phyloP scores from a whole-genome alignment of 2,888 invertebrate species.

The Nemoura dubitans region DNA sequence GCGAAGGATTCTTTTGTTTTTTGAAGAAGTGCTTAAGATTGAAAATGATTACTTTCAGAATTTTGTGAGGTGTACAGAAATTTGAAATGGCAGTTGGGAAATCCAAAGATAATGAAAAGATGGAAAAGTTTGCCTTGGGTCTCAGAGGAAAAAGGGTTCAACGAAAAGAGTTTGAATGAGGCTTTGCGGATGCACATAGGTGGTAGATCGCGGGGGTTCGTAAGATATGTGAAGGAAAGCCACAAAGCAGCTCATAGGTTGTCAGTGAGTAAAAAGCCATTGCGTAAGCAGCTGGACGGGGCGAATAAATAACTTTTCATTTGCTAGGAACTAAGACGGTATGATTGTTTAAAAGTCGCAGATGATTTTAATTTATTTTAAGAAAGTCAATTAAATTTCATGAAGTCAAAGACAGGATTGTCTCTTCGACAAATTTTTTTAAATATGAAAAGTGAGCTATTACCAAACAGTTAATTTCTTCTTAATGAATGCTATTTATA shows the following conservation, averaged over 20 bases:
- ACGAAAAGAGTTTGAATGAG: not conserved
- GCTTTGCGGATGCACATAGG: slow-evolving; percentile 15
- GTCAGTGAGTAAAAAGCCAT: not conserved
- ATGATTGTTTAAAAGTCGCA: too few relatives aligned
- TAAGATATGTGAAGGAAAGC: not conserved
- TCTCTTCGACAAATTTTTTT: too few relatives aligned
- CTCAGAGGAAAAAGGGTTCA: not conserved
- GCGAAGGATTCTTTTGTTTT: not conserved
- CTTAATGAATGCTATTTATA: too few relatives aligned
- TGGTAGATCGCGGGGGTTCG: not conserved
- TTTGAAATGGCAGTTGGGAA: not conserved
- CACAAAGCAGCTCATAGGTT: not conserved
- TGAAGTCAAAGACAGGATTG: too few relatives aligned
- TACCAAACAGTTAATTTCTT: too few relatives aligned
- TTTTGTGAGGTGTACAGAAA: not conserved
- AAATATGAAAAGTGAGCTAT: too few relatives aligned
- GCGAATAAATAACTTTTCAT: too few relatives aligned
- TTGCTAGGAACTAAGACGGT: too few relatives aligned
- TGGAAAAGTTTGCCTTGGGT: slow-evolving; percentile 19
- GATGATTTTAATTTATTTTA: too few relatives aligned
- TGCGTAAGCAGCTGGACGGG: slow-evolving; percentile 14
- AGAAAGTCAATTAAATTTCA: too few relatives aligned
- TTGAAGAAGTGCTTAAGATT: not conserved
- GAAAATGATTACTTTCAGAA: not conserved
- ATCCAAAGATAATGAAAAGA: not conserved